Evolutionary conservation across 2,888 invertebrate genomes (phyloP), one percentile per base, ranked within the genome.

Genomic region (Drosophila stalkeri): DNA sequence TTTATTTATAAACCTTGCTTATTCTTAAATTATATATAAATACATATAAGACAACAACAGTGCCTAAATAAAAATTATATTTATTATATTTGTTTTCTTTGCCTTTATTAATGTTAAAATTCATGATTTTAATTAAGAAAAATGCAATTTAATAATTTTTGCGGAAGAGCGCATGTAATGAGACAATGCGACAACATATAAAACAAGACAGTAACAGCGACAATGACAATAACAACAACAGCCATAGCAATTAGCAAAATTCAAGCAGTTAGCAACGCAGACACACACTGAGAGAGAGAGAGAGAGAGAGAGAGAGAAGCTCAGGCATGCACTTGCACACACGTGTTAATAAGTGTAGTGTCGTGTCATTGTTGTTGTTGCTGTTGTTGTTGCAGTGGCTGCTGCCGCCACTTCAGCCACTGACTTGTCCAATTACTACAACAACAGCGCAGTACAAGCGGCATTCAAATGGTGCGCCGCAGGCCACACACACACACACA

Each of bases 351-450:
- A 74, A 69, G 63, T 74, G 63, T 59, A 44, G 79, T 71, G 62
- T 64, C 23, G 51, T 71, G 55, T 65, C 59, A 47, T 78, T 79
- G 75, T 74, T 81, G 81, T 63, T 67, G 46, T 44, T 20, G 83
- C 57, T 16, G 83, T 60, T 27, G 69, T 52, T 59, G 63, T 20
- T 68, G 75, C 35, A 64, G 73, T 74, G 67, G 77, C 72, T 86
- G 77, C 68, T 77, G 86, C 72, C 70, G 78, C 86, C 84, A 89
- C 88, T 78, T 79, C 82, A 72, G 89, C 81, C 76, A 89, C 74
- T 82, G 90, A 87, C 90, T 87, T 85, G 86, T 89, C 90, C 86
- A 86, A 86, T 86, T 86, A 86, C 88, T 78, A 87, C 82, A 77
- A 76, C 88, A 89, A 87, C 87, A 77, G 76, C 55, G 41, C 63